Evolutionary conservation across 23 tunicate genomes (phyloP).

Genomic region (Diplosoma virens): DNA sequence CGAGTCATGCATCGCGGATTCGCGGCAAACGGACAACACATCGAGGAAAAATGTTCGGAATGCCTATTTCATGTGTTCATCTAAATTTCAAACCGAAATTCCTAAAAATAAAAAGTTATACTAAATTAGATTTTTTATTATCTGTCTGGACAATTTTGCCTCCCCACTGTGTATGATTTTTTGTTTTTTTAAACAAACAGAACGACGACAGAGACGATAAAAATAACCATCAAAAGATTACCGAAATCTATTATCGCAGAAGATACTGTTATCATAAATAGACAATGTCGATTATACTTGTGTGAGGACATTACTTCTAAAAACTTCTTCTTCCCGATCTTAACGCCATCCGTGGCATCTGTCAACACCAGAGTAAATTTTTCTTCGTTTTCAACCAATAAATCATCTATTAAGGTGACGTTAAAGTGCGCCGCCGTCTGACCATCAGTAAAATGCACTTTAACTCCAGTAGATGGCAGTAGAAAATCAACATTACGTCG

Average conservation of each 20-base stretch:
- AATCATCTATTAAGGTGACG: conserved; percentile 58
- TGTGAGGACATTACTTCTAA: conserved; percentile 42
- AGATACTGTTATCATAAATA: too few relatives aligned
- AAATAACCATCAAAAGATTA: neutral
- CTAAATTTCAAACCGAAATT: too few relatives aligned
- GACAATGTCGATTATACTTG: too few relatives aligned
- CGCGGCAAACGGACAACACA: too few relatives aligned
- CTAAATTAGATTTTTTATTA: too few relatives aligned
- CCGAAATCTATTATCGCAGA: neutral
- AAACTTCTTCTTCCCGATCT: conserved; percentile 31
- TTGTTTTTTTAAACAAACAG: too few relatives aligned
- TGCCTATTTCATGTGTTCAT: too few relatives aligned
- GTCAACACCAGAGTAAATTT: conserved; percentile 45
- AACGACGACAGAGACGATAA: neutral
- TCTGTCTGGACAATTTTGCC: too few relatives aligned
- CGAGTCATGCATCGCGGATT: too few relatives aligned
- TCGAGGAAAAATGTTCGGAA: too few relatives aligned
- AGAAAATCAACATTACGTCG: conserved; percentile 64
- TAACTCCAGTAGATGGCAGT: conserved; percentile 50
- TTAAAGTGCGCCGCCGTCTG: conserved; percentile 37
- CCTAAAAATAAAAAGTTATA: too few relatives aligned
- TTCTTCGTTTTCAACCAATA: conserved; percentile 59
- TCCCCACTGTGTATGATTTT: too few relatives aligned
- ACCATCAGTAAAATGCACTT: conserved; percentile 54
- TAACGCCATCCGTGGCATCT: conserved; percentile 42